Conservation (phyloP, 2,797 vertebrate genomes). For the Trichosurus vulpecula region DNA sequence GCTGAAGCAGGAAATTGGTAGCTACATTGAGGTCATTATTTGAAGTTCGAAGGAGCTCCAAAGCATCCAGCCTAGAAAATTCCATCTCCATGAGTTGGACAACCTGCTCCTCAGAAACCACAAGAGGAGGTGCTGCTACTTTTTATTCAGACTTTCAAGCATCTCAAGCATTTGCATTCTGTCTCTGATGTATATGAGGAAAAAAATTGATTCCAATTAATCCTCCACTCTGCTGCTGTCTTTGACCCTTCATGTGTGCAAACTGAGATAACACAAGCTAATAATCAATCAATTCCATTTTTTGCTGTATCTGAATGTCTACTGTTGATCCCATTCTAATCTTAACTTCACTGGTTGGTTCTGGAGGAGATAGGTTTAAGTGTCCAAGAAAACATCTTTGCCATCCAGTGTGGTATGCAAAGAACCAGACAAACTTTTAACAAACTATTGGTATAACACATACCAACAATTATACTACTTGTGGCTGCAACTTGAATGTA, state of each 20-base stretch:
- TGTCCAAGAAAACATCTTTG: conserved; percentile 86
- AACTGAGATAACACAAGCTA: conserved; percentile 94
- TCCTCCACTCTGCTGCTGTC: conserved; percentile 91
- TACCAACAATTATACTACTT: conserved; percentile 83
- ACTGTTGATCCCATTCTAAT: conserved; percentile 97
- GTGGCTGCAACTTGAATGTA: background rate
- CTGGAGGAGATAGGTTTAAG: conserved; percentile 92
- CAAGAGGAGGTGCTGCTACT: conserved; percentile 79
- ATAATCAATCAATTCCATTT: conserved; percentile 94
- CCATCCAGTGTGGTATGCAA: conserved; percentile 89
- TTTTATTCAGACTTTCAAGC: conserved; percentile 83
- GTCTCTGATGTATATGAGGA: conserved; percentile 90
- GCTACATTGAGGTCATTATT: conserved; percentile 98
- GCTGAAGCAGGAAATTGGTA: conserved; percentile 97
- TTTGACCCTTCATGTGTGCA: conserved; percentile 89
- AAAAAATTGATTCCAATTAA: conserved; percentile 95
- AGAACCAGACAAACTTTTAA: conserved; percentile 89
- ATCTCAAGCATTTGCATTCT: conserved; percentile 85
- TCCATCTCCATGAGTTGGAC: conserved; percentile 97
- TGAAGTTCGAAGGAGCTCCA: conserved; percentile 95
- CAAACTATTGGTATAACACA: conserved; percentile 88
- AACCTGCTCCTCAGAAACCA: conserved; percentile 94
- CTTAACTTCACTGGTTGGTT: conserved; percentile 89
- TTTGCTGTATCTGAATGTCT: conserved; percentile 96
- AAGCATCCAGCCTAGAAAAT: conserved; percentile 95